Evolutionary conservation across 2,888 invertebrate genomes (phyloP).

Genomic region (Campoplex capitator): DNA sequence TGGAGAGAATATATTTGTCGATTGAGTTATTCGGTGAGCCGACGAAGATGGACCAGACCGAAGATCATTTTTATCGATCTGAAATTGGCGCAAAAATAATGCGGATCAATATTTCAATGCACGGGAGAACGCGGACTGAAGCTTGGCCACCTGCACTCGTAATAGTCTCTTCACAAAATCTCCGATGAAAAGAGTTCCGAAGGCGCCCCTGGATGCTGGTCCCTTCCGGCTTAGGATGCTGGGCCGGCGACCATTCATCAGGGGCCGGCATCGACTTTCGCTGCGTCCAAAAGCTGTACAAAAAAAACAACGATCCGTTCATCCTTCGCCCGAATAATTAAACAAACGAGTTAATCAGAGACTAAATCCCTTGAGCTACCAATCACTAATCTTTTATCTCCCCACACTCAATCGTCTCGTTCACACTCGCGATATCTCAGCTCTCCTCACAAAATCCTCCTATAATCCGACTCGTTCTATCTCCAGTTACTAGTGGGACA

Average conservation of each 20-base stretch:
- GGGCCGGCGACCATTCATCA: conserved; percentile 44
- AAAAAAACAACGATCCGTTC: neutral
- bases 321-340: neutral
- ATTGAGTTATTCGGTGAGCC: neutral
- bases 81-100: neutral
- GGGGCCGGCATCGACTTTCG: conserved; percentile 24
- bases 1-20: conserved; percentile 16
- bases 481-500: conserved; percentile 14
- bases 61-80: conserved; percentile 14
- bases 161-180: neutral
- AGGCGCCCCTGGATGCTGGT: conserved; percentile 52
- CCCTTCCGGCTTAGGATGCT: conserved; percentile 46
- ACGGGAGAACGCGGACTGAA: neutral
- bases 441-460: neutral
- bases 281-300: neutral
- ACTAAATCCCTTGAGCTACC: neutral
- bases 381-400: neutral
- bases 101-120: conserved; percentile 13
- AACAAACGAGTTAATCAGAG: conserved; percentile 17
- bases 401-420: neutral
- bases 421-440: neutral
- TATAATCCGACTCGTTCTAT: conserved; percentile 28
- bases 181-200: neutral
- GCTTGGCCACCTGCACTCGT: neutral
- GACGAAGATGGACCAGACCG: neutral